Percentiles rank a stretch among this genome's conserved stretches.
Conservation (phyloP, 2,113 vertebrate genomes). For the Arvicanthis niloticus region DNA sequence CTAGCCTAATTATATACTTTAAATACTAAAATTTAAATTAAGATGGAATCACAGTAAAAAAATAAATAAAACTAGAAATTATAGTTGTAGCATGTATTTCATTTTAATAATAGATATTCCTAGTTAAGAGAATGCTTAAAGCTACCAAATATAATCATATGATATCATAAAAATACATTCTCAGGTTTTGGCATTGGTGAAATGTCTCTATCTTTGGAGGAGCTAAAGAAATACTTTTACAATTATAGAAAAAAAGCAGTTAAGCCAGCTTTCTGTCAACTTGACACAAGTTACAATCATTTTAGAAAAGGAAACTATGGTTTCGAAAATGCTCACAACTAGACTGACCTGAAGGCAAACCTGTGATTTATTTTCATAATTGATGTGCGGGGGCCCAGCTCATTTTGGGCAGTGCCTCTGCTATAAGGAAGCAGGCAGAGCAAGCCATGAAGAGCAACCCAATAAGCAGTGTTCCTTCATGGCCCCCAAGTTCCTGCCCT, state of each 20-base stretch:
- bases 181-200: background rate
- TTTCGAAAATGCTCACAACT: background rate
- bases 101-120: background rate
- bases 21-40: conserved; percentile 27
- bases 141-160: background rate
- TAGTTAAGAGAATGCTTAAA: background rate
- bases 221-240: background rate
- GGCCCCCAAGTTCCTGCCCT: background rate
- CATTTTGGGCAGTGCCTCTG: background rate
- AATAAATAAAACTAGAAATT: conserved; percentile 41
- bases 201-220: background rate
- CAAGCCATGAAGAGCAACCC: background rate
- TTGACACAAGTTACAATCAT: background rate
- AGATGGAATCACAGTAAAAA: background rate
- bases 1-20: background rate
- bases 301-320: background rate
- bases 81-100: background rate
- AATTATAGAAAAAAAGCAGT: background rate
- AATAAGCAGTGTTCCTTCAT: background rate
- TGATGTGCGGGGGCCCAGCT: background rate
- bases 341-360: no score
- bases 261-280: background rate
- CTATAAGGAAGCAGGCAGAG: background rate
- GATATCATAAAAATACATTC: conserved; percentile 6
- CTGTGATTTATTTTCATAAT: background rate